Evolutionary conservation across 1,140 invertebrate species (phyloP), one percentile per base, ranked within the genome.

Genomic region (Coptotermes formosanus): DNA sequence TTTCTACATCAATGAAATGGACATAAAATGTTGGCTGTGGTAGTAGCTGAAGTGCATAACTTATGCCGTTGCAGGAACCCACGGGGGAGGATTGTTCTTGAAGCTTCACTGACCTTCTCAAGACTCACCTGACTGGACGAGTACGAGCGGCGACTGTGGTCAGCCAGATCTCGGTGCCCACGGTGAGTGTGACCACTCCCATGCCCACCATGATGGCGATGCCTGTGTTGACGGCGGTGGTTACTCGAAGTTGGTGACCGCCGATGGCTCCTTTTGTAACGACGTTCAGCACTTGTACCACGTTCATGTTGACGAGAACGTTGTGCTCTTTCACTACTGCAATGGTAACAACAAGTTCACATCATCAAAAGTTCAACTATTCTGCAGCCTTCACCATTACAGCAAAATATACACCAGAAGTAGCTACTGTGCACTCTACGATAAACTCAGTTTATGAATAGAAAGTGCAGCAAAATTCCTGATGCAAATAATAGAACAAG

Each of bases 261-360:
- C 25, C 93, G 91, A 88, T 94, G 92, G 85, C 93, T 94, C 16
- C 93, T 91, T 85, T 94, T 94, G 90, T 93, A 94, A 14, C 94
- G 92, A 7, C 93, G 91, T 88, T 94, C 94, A 59, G 92, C 92
- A 85, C 92, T 93, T 0, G 93, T 93, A 21, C 93, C 93, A 21
- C 93, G 91, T 86, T 94, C 93, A 89, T 94, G 93, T 83, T 93
- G 92, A 30, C 93, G 91, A 2, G 93, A 93, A 85, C 93, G 91
- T 88, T 94, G 90, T 52, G 92, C 92, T 86, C 93, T 91, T 89
- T 94, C 93, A 85, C 93, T 93, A 87, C 93, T 94, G 90, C 30
- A 75, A 75, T 75, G 8, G 19, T 9, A 75, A n/a, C 8, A 75
- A 75, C 7, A 30, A 12, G n/a, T n/a, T 75, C n/a, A 30, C 25